Evolutionary conservation across 92 coral and sea anemone species (phyloP).

Genomic region (Phymanthus crucifer): DNA sequence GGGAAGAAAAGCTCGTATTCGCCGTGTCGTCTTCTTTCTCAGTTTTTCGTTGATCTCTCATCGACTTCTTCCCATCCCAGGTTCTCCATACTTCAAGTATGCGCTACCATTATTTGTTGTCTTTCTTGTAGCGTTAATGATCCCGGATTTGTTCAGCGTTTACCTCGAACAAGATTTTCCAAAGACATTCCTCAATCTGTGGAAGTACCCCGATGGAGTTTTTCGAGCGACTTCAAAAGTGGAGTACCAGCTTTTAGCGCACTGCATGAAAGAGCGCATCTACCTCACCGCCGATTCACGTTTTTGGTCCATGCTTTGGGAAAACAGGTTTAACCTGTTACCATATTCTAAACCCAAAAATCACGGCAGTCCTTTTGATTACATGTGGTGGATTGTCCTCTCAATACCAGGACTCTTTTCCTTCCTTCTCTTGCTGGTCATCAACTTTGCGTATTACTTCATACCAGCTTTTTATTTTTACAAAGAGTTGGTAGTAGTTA

Average conservation of each 20-base stretch:
- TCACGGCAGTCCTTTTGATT: slow-evolving; percentile 9
- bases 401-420: not conserved
- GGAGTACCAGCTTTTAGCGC: slow-evolving; percentile 47
- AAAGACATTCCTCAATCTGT: slow-evolving; percentile 34
- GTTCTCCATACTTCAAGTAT: not conserved
- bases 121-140: slow-evolving; percentile 5
- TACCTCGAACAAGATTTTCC: slow-evolving; percentile 21
- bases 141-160: slow-evolving; percentile 47
- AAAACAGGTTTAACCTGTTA: slow-evolving; percentile 24
- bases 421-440: slow-evolving; percentile 2
- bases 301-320: slow-evolving; percentile 28
- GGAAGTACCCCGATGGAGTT: slow-evolving; percentile 48
- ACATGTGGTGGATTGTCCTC: not conserved
- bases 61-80: slow-evolving; percentile 24
- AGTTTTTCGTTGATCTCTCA: slow-evolving; percentile 21
- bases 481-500: slow-evolving; percentile 34
- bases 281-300: slow-evolving; percentile 29
- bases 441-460: slow-evolving; percentile 22
- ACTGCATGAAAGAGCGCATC: slow-evolving; percentile 46
- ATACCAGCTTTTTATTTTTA: slow-evolving; percentile 50
- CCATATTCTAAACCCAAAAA: slow-evolving; percentile 5
- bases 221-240: slow-evolving; percentile 22
- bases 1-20: slow-evolving; percentile 29
- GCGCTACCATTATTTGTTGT: not conserved
- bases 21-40: slow-evolving; percentile 31